Evolutionary conservation across 2,113 vertebrate species (phyloP), one percentile per base, ranked within the genome.

Genomic region (Oncorhynchus gorbuscha): DNA sequence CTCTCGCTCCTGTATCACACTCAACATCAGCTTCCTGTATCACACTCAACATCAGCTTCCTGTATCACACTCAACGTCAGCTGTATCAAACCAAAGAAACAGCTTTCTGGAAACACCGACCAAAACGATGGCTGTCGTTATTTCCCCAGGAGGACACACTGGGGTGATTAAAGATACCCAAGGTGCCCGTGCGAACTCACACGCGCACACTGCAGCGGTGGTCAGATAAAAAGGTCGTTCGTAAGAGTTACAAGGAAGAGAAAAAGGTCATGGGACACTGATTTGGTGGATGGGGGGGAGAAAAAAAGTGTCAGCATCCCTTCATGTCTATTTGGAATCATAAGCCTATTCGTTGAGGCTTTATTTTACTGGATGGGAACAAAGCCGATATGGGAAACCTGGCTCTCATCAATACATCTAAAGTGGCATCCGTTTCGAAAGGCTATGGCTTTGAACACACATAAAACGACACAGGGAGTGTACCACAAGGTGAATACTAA

Each of bases 51-150:
- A 28, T 28, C 26, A 28, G 26, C 26, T 26, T 20, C 65, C 26
- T 73, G 49, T 78, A 82, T 82, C 80, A 45, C 9, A 45, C 39
- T 45, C 39, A 82, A 72, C 77, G 78, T 75, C 75, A 81, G 76
- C 75, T 78, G 76, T 76, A 24, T 51, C 71, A 49, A n/a, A 70
- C 69, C 78, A 83, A 83, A 70, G n/a, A 77, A 72, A 71, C 73
- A 28, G 30, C 72, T 80, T 39, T 55, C 22, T 78, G 75, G 39
- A 45, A 65, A 78, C 80, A 78, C 39, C 75, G 71, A 58, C 70
- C 51, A 70, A 67, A 67, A 58, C 55, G 20, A 58, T 45, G 9
- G 9, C 9, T 12, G 39, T 3, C 39, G 28, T 28, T 28, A 45
- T 45, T 45, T 45, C 11, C 39, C 9, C 39, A 45, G 39, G 8